A percentile compares a stretch with the other conserved stretches of the same genome.
phyloP scores from a whole-genome alignment of 1,140 invertebrate species.

The Goniozus legneri region DNA sequence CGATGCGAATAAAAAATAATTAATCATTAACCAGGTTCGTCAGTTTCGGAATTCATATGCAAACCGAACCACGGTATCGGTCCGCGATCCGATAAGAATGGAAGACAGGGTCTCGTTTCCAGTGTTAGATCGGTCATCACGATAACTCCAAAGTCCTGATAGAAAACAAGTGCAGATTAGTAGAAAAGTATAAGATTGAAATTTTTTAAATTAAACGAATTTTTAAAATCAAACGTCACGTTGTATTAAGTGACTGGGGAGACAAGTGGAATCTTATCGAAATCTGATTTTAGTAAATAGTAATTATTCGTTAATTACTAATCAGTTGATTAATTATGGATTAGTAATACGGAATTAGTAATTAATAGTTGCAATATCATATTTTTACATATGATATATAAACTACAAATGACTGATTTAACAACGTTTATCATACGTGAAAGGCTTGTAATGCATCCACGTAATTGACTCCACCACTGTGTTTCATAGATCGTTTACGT shows the following conservation, averaged over 20 bases:
- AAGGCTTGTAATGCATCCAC: constrained; percentile 53
- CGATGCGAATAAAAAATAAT: too few species aligned
- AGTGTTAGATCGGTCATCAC: constrained; percentile 56
- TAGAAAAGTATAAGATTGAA: too few species aligned
- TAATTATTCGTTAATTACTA: constrained; percentile 1
- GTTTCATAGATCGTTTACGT: constrained; percentile 24
- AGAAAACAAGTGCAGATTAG: too few species aligned
- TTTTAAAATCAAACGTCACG: too few species aligned
- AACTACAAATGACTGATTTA: too few species aligned
- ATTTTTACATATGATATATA: too few species aligned
- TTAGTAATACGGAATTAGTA: neutral
- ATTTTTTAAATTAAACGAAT: constrained; percentile 4
- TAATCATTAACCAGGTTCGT: constrained; percentile 38
- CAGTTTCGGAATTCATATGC: too few species aligned
- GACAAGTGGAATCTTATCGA: too few species aligned
- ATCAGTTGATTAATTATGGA: constrained; percentile 3
- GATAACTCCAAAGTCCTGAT: constrained; percentile 54
- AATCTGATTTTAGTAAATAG: too few species aligned
- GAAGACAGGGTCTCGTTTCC: constrained; percentile 55
- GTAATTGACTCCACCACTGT: constrained; percentile 33
- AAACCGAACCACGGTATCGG: neutral
- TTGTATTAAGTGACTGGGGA: too few species aligned
- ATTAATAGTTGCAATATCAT: too few species aligned
- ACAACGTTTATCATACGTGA: constrained; percentile 40
- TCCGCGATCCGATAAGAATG: neutral